Percentiles rank a stretch among this genome's conserved stretches.
phyloP scores from a whole-genome alignment of 1,140 invertebrate species.

The Caenorhabditis remanei region DNA sequence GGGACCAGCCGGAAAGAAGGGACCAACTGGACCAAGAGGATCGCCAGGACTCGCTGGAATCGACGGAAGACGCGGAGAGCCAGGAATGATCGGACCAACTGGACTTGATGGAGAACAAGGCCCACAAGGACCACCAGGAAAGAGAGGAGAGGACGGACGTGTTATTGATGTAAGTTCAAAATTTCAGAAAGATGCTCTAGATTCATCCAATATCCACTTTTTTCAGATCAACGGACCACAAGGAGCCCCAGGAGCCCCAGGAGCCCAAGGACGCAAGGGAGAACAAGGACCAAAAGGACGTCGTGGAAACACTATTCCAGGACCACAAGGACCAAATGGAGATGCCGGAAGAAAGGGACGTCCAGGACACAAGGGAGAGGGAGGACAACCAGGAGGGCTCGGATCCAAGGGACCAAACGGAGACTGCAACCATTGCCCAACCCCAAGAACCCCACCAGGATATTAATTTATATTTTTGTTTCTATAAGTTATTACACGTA shows the following conservation, averaged over 20 bases:
- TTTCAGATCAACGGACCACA: conserved; percentile 65
- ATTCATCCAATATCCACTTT: background rate
- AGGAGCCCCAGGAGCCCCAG: conserved; percentile 64
- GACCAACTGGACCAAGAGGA: conserved; percentile 67
- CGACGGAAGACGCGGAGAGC: conserved; percentile 67
- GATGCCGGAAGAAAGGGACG: conserved; percentile 64
- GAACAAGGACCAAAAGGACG: conserved; percentile 66
- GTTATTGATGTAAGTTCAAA: conserved; percentile 50
- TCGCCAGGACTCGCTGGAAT: conserved; percentile 66
- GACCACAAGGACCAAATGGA: conserved; percentile 66
- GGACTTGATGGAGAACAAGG: conserved; percentile 64
- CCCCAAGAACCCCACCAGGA: conserved; percentile 65
- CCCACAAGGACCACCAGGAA: conserved; percentile 63
- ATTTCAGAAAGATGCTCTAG: background rate
- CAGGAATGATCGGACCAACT: conserved; percentile 67
- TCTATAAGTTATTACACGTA: background rate
- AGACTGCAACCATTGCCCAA: conserved; percentile 66
- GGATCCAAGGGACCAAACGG: conserved; percentile 62
- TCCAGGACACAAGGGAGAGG: conserved; percentile 59
- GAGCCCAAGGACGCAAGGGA: conserved; percentile 65
- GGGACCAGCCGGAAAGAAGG: conserved; percentile 66
- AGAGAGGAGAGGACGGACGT: conserved; percentile 55
- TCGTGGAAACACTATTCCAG: conserved; percentile 62
- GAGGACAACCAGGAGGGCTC: conserved; percentile 57
- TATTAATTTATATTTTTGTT: conserved; percentile 59